Evolutionary conservation across 2,113 vertebrate species (phyloP), one percentile per base, ranked within the genome.

Genomic region (Macquaria ambigua): DNA sequence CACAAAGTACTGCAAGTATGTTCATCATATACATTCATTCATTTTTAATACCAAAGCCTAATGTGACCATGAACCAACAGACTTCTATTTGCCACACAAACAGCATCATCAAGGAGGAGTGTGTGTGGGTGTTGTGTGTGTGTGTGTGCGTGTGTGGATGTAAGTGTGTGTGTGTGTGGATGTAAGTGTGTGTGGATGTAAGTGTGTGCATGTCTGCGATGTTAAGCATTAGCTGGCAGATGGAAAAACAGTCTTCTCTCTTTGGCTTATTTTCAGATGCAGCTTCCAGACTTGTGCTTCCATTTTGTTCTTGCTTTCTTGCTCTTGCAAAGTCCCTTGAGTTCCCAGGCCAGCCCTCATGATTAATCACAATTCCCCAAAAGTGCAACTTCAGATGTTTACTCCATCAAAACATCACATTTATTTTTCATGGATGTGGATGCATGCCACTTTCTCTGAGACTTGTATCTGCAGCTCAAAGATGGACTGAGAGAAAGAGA

Each of bases 301-400:
- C 31, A 21, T 43, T 63, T 50, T 55, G 34, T 37, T 55, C 61
- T 23, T 12, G 37, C 37, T 50, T 23, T 23, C 14, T 28, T 23
- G 23, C 69, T 67, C 50, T 66, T 52, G 34, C 46, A 15, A 39
- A 77, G 50, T 75, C 76, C 48, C 75, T 58, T 4, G 25, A 58
- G 56, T 77, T 79, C 39, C 20, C 28, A 39, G 31, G 41, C 68
- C 68, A 81, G 64, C n/a, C 62, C 55, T 70, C 68, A 82, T 87
- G 89, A 92, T 90, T 83, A 91, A 90, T 90, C 61, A 53, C 85
- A 81, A 58, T 85, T 87, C 78, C 73, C 69, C 62, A 82, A 84
- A 90, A 89, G 76, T 87, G 87, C 86, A 79, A 79, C 84, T 69
- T 90, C 82, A 85, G 82, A 90, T 82, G 61, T 88, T 85, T 91